Evolutionary conservation across 2,888 invertebrate genomes (phyloP).

Genomic region (Cataglyphis altisquamis): DNA sequence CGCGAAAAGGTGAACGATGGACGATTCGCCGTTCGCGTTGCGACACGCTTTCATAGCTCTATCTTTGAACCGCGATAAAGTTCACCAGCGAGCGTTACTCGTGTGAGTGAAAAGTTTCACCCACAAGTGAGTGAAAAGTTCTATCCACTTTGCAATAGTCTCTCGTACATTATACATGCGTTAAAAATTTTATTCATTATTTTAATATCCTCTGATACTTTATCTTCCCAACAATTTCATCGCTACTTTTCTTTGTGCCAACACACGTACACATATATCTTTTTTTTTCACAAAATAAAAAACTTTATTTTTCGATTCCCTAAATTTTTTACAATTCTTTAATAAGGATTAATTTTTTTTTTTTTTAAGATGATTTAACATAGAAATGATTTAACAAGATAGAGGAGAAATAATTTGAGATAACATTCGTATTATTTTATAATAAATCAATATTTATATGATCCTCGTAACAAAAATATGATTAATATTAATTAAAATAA

Average conservation of each 20-base stretch:
- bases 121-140: neutral
- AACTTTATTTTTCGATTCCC: neutral
- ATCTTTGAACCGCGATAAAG: conserved; percentile 49
- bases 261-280: neutral
- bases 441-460: neutral
- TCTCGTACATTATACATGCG: neutral
- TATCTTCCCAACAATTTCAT: neutral
- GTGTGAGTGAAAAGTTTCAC: neutral
- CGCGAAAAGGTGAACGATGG: conserved; percentile 51
- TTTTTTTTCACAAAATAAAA: neutral
- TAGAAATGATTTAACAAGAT: neutral
- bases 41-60: conserved; percentile 34
- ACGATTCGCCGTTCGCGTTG: conserved; percentile 36
- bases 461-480: neutral
- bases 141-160: neutral
- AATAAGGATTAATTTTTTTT: neutral
- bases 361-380: neutral
- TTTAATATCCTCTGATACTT: neutral
- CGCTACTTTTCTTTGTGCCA: neutral
- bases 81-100: conserved; percentile 26
- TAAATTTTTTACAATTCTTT: neutral
- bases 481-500: neutral
- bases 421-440: neutral
- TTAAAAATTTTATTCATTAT: neutral
- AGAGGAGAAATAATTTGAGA: neutral